Base-by-base conservation (phyloP, 2,113 vertebrate species). In the Neoarius graeffei region DNA sequence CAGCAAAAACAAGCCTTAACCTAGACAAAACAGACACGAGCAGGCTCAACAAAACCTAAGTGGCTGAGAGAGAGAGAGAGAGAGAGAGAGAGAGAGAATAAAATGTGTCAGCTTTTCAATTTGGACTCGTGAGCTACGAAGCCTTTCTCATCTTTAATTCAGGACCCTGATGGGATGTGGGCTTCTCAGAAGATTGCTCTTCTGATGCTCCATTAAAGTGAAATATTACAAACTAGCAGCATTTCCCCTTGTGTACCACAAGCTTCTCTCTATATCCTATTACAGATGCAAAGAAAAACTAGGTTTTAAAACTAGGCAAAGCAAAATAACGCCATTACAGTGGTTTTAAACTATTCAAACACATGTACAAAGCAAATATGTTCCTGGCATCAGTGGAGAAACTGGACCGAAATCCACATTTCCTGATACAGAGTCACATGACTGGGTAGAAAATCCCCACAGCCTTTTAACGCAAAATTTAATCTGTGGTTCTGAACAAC, bases 101-200 rank as follows among this genome's bases (percentile, higher is more conserved):
- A 89, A 85, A 76, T 42, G 25, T 86, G 86, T 86, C 77, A 83
- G 35, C 54, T 59, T 85, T 82, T 85, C 77, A 81, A 52, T 57
- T 85, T 52, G 1, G 50, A 50, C 27, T 62, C 87, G 81, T 91
- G 86, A 69, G 85, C 66, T 69, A 60, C 25, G 42, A 82, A 81
- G 76, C 19, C 74, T 59, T 76, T 88, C 86, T 90, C 89, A 92
- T 93, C 83, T 94, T 93, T 94, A 92, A 94, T 94, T 92, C 89
- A 94, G 90, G 89, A 79, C 59, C 85, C 85, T 87, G 88, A 1
- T 48, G 89, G 42, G 89, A 60, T 84, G 67, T 54, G 50, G 59
- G 83, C 19, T 84, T 88, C 86, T 42, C 84, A 89, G 86, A 79
- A 69, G 30, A 87, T 83, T 19, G 56, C 85, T 69, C 60, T 71